Percentiles rank a stretch among this genome's conserved stretches.
Evolutionary conservation across 2,113 vertebrate species (phyloP).

Genomic region (Muscicapa adusta): DNA sequence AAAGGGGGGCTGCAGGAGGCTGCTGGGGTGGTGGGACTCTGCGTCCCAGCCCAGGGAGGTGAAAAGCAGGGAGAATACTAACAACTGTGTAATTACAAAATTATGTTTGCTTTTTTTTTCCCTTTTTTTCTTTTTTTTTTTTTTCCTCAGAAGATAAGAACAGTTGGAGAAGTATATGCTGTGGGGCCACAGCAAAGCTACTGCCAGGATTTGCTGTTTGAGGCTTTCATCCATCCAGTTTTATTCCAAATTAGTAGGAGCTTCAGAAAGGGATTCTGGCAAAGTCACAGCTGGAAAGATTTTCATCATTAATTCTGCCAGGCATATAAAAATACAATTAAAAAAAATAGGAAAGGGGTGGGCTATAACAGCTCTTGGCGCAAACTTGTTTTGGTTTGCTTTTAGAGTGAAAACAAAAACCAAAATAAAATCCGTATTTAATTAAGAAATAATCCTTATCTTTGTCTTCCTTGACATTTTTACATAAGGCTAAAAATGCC

Average conservation of each 20-base stretch:
- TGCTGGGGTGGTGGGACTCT: not conserved
- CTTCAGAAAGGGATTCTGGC: constrained; percentile 69
- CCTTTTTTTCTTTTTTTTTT: not conserved
- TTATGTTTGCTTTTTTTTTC: constrained; percentile 2
- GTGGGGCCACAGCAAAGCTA: constrained; percentile 42
- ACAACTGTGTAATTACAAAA: constrained; percentile 29
- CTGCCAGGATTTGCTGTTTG: constrained; percentile 62
- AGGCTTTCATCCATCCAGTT: constrained; percentile 65
- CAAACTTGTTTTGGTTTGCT: constrained; percentile 10
- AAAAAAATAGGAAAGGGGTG: not conserved
- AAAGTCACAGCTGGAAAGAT: constrained; percentile 61
- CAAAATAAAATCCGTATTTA: constrained; percentile 49
- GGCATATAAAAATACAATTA: constrained; percentile 65
- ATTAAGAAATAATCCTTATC: constrained; percentile 57
- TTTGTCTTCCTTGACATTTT: constrained; percentile 23
- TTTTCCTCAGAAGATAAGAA: constrained; percentile 64
- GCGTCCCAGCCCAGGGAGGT: not conserved
- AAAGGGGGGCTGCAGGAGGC: not conserved
- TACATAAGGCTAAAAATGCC: not conserved
- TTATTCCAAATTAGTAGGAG: constrained; percentile 75
- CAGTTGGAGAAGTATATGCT: constrained; percentile 47
- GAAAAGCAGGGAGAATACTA: not conserved
- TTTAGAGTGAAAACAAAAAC: constrained; percentile 39
- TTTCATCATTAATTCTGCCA: constrained; percentile 62
- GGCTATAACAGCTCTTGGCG: constrained; percentile 12